Base-by-base conservation (phyloP, 2,888 invertebrate genomes). In the Biston stratarius region DNA sequence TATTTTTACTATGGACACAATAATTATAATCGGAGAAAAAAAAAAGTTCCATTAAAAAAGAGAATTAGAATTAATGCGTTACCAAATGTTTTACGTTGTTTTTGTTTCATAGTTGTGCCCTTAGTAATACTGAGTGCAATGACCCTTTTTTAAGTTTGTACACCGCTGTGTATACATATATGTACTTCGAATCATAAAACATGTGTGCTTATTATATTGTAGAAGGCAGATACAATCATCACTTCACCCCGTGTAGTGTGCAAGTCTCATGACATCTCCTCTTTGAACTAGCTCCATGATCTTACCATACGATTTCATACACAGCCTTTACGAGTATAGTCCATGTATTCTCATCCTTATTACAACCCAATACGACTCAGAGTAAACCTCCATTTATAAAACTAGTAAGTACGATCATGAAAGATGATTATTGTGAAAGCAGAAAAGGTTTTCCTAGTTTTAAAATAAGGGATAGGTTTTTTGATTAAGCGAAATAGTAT, bases 371-470 rank as follows among this genome's bases (percentile, higher is more conserved):
- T 67, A 71, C 34, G 44, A 44, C n/a, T 67, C 61, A 56, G 44
- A 58, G 59, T 24, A 15, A 40, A 34, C 34, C 34, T n/a, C 15
- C 1, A 12, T 8, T 24, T 11, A 38, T 8, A 34, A n/a, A 34
- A 42, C 52, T 42, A 36, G 33, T 48, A 24, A 49, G 47, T 38
- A 58, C 34, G 42, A 48, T 12, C 51, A 38, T 56, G 64, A 63
- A 58, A 59, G 48, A 61, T 63, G 45, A 51, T 47, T 64, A 61
- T 45, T 63, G 64, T 56, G 45, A 44, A 48, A n/a, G 40, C 55
- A 67, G 58, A 61, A 61, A 15, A 44, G 36, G 45, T 63, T 67
- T 49, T 60, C 60, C 47, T 61, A 40, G 45, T 66, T 53, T 66
- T 48, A 40, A 57, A 42, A 59, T 47, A 34, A 34, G 12, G 47